A percentile compares a stretch with the other conserved stretches of the same genome.
Conservation (phyloP, 2,888 invertebrate genomes). For the Halictus ligatus region DNA sequence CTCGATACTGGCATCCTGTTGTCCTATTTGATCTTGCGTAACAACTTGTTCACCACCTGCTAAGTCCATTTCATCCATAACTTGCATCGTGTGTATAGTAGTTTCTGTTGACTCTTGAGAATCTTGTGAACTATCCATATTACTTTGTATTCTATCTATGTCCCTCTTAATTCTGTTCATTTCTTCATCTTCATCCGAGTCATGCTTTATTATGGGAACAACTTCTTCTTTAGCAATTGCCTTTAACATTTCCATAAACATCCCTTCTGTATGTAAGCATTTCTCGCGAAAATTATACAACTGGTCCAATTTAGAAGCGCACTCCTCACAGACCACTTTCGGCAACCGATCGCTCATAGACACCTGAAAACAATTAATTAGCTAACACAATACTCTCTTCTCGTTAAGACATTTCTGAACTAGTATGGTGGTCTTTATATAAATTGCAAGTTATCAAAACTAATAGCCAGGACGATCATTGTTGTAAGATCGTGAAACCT, state of each 20-base stretch:
- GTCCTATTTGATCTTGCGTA: conserved; percentile 77
- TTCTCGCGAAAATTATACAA: conserved; percentile 86
- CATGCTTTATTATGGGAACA: conserved; percentile 70
- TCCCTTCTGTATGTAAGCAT: conserved; percentile 85
- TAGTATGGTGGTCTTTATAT: conserved; percentile 1
- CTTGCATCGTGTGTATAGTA: conserved; percentile 77
- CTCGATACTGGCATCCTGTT: conserved; percentile 78
- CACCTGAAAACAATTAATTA: conserved; percentile 82
- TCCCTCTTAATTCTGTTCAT: conserved; percentile 70
- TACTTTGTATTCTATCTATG: conserved; percentile 72
- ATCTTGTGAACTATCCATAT: conserved; percentile 72
- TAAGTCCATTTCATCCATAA: conserved; percentile 81
- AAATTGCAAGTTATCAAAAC: background rate
- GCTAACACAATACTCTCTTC: background rate
- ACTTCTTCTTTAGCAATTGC: conserved; percentile 76
- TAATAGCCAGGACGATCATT: conserved; percentile 15
- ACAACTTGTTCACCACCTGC: conserved; percentile 79
- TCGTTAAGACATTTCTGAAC: background rate
- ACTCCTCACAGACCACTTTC: conserved; percentile 87
- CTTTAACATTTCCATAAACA: conserved; percentile 84
- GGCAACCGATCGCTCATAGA: conserved; percentile 86
- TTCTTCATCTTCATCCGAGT: conserved; percentile 72
- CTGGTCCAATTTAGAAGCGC: conserved; percentile 86
- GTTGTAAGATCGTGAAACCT: conserved; percentile 51
- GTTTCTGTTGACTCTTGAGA: conserved; percentile 63